These are phyloP conservation scores for Mercenaria mercenaria DNA, from an alignment of 1,140 invertebrate species.

Conservation along the genomic window DNA sequence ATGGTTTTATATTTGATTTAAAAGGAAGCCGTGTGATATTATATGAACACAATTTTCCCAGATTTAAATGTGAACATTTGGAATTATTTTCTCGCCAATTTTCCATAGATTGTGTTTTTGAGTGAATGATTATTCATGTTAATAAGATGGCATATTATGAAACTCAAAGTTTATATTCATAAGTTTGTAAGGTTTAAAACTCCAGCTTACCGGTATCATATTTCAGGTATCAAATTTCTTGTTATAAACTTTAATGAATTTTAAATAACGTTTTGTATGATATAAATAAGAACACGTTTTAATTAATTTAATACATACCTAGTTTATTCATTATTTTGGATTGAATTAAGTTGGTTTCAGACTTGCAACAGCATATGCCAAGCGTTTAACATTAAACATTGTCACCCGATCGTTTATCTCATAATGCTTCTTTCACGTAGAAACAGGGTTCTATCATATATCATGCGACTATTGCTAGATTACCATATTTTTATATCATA, in stretches of 20 bases:
- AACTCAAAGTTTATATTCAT: neutral
- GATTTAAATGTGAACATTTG: too few species aligned
- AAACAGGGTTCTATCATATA: neutral
- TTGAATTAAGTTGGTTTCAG: too few species aligned
- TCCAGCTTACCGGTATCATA: neutral
- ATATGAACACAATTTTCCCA: too few species aligned
- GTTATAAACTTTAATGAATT: constrained; percentile 26
- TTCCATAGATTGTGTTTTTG: too few species aligned
- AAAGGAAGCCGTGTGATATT: too few species aligned
- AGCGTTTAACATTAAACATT: neutral
- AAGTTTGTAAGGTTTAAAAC: neutral
- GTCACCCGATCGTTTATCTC: neutral
- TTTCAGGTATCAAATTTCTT: constrained; percentile 6
- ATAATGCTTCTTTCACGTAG: neutral
- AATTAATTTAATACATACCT: neutral
- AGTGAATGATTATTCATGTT: too few species aligned
- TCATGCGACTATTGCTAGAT: neutral
- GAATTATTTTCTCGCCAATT: too few species aligned
- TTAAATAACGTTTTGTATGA: neutral
- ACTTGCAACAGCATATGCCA: neutral
- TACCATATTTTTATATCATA: constrained; percentile 16
- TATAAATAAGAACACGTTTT: neutral
- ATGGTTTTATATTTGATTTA: too few species aligned
- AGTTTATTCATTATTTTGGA: too few species aligned
- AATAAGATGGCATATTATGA: too few species aligned